Base-by-base conservation (phyloP, 2,888 invertebrate species). In the Leptinotarsa peninsularis region DNA sequence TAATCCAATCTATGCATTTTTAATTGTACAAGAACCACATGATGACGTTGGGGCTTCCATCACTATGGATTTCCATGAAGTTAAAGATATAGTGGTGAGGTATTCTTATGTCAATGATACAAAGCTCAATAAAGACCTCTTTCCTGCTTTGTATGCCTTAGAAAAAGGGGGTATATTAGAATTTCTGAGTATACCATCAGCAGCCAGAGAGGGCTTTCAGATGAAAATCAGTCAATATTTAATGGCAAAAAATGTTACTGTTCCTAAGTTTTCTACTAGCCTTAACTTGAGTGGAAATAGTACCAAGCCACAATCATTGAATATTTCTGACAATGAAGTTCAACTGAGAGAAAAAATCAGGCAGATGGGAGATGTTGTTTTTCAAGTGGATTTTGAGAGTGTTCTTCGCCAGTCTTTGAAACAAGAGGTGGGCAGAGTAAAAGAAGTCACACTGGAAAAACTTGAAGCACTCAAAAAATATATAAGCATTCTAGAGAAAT, bases 361-460 rank as follows among this genome's bases (percentile, higher is more conserved):
- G 73, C 82, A 83, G 79, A 85, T 86, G 81, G 88, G 88, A 52
- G 93, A 94, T 86, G 87, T 91, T 7, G 91, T 98, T 1, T 96
- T 95, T 87, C 95, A 96, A 88, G 92, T 93, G 78, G 99, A 99
- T 89, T 88, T 99, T 74, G 96, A 97, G 87, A 95, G 94, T 83
- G 94, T 96, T 63, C 66, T 78, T 14, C 91, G 93, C 81, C 95
- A 94, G 83, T 93, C 95, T 67, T 89, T 99, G 49, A 92, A 92
- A 80, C 94, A 95, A 82, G 99, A 99, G 90, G 92, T 99, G 27
- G 91, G 94, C 4, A 90, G 93, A 78, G 89, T 91, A 54, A 92
- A 93, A 84, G 86, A 87, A n/a, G 93, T 99, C 66, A 89, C 89
- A 33, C 95, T 93, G 1, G 94, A 94, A 78, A 91, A 93, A 74